Evolutionary conservation across 2,888 invertebrate genomes (phyloP), one percentile per base, ranked within the genome.

Genomic region (Herminia tarsipennalis): DNA sequence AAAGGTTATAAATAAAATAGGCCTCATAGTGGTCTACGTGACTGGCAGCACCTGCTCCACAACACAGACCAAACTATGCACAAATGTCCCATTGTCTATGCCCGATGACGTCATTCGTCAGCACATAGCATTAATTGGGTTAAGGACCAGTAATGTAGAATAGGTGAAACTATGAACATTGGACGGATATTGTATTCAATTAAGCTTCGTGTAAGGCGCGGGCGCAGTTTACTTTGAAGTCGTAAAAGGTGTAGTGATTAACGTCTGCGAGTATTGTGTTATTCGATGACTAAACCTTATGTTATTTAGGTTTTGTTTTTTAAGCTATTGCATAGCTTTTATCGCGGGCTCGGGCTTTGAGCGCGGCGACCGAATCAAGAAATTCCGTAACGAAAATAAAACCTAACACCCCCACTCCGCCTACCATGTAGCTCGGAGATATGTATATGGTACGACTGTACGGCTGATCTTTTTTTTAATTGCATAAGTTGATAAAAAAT

Each of bases 71-170:
- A 55, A 63, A 33, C 33, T 13, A 46, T 29, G 35, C 20, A 10
- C 49, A 62, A 71, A 71, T 58, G 70, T 62, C 35, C 65, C 52
- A 71, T 71, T 71, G 72, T 71, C 39, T 44, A 24, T 17, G 12
- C 6, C 20, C 5, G 32, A 36, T 59, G 68, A 62, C 72, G 72
- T 70, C 58, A 61, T 17, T 21, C 27, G 43, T 10, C 28, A 34
- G 35, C 39, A 59, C 16, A n/a, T 5, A 24, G 46, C 24, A 32
- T 43, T 47, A 60, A 62, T 57, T 62, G 33, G 70, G 69, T 61
- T 66, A 66, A 67, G 63, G 66, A 58, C 51, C 56, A 32, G 40
- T 35, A 12, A 4, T 24, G 27, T 35, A 9, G 41, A 16, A 41
- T 10, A 5, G 14, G 12, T 28, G 10, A 16, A 12, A 8, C 21